phyloP scores from a whole-genome alignment of 1,140 invertebrate genomes.

The Bilobella aurantiaca region DNA sequence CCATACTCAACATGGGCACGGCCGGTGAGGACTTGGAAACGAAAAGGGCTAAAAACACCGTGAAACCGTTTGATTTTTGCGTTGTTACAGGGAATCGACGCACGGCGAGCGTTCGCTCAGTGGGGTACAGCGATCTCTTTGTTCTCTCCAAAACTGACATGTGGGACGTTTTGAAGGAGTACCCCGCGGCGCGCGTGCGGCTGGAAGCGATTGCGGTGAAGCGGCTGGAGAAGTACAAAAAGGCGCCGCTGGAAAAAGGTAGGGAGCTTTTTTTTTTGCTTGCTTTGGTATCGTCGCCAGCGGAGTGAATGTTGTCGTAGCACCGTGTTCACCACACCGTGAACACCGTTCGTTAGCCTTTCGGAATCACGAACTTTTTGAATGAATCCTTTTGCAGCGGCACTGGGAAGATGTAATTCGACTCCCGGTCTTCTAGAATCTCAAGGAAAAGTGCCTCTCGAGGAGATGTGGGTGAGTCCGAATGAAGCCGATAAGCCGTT shows the following conservation, averaged over 20 bases:
- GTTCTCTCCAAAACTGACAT: conserved; percentile 98
- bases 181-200: conserved; percentile 87
- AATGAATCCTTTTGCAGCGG: conserved; percentile 51
- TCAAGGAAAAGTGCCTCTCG: conserved; percentile 70
- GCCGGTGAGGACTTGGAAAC: too few relatives aligned
- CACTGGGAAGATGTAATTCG: conserved; percentile 85
- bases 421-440: conserved; percentile 91
- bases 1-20: conserved; percentile 98
- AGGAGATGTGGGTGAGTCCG: conserved; percentile 74
- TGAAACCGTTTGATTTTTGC: too few relatives aligned
- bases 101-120: conserved; percentile 90
- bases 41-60: too few relatives aligned
- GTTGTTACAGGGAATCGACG: conserved; percentile 74
- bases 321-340: background rate
- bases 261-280: conserved; percentile 32
- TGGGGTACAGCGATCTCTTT: conserved; percentile 97
- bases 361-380: conserved; percentile 2
- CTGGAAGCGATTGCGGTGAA: conserved; percentile 96
- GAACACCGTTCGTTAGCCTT: background rate
- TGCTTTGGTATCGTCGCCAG: too few relatives aligned
- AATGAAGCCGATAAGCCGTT: conserved; percentile 38
- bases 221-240: conserved; percentile 89
- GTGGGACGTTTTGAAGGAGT: conserved; percentile 98
- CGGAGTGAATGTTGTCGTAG: too few relatives aligned
- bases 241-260: conserved; percentile 84